phyloP scores from a whole-genome alignment of 2,888 invertebrate genomes.

The Parascotia fuliginaria region DNA sequence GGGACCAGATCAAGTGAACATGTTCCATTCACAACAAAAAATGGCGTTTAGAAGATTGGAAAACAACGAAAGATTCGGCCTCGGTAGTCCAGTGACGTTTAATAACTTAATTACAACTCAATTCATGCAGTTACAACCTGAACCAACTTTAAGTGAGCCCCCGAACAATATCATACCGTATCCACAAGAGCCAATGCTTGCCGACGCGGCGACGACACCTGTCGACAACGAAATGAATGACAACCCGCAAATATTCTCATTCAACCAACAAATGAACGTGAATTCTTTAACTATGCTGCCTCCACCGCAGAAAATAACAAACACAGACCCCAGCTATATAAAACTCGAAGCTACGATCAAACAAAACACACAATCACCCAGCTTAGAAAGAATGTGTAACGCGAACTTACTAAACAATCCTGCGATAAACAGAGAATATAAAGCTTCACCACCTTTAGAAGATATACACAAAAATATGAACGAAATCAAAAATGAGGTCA shows the following conservation, averaged over 20 bases:
- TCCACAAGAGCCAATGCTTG: conserved; percentile 67
- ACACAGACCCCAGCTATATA: conserved; percentile 78
- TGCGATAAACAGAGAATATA: conserved; percentile 70
- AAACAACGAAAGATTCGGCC: conserved; percentile 74
- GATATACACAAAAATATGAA: conserved; percentile 79
- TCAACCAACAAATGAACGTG: conserved; percentile 74
- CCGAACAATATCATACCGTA: conserved; percentile 69
- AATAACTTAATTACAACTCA: conserved; percentile 79
- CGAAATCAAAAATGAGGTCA: conserved; percentile 79
- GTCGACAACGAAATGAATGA: conserved; percentile 62
- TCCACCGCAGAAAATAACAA: conserved; percentile 71
- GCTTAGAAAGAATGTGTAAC: conserved; percentile 77
- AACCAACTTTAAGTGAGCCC: conserved; percentile 70
- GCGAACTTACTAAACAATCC: conserved; percentile 69
- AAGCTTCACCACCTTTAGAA: conserved; percentile 78
- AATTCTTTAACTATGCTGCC: conserved; percentile 71
- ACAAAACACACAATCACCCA: conserved; percentile 79
- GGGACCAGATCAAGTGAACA: conserved; percentile 80
- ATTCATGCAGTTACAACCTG: conserved; percentile 77
- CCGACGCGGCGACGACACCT: conserved; percentile 64
- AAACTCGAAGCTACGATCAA: conserved; percentile 78
- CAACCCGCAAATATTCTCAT: conserved; percentile 72
- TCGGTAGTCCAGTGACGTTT: conserved; percentile 75
- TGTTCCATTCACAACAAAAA: conserved; percentile 82
- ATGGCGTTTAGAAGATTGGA: conserved; percentile 78